Conservation (phyloP, 1,140 invertebrate species). For the Ceratosolen solmsi region DNA sequence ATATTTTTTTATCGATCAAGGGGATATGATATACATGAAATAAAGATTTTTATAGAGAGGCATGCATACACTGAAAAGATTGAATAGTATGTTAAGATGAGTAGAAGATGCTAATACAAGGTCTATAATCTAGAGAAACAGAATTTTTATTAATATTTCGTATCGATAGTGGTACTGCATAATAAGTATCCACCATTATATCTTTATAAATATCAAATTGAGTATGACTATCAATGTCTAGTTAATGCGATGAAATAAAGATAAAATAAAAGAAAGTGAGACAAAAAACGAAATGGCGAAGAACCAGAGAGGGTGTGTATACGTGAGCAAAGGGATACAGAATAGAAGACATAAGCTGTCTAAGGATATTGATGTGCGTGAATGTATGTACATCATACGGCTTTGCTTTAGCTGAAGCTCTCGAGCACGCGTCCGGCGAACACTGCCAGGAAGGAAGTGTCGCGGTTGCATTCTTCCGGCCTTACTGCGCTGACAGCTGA, state of each 20-base stretch:
- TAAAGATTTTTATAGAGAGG: too few species aligned
- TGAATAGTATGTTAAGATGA: neutral
- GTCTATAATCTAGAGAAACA: neutral
- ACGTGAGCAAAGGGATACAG: neutral
- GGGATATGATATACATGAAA: too few species aligned
- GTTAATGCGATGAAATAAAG: too few species aligned
- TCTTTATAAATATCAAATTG: neutral
- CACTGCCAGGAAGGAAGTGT: conserved; percentile 70
- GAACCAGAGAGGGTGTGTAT: neutral
- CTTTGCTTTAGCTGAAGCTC: conserved; percentile 10
- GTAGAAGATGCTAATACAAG: neutral
- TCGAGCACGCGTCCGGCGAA: conserved; percentile 40
- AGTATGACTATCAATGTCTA: neutral
- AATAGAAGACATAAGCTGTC: neutral
- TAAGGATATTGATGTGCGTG: neutral
- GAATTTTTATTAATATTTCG: neutral
- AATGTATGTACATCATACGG: conserved; percentile 11
- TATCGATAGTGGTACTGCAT: neutral
- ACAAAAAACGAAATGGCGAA: neutral
- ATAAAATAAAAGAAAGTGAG: neutral
- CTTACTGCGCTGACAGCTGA: conserved; percentile 61
- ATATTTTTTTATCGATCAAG: too few species aligned
- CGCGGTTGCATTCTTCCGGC: conserved; percentile 71
- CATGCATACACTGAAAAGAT: too few species aligned
- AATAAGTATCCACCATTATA: neutral